Conservation (phyloP, 2,888 invertebrate genomes). For the Drosophila pegasa region DNA sequence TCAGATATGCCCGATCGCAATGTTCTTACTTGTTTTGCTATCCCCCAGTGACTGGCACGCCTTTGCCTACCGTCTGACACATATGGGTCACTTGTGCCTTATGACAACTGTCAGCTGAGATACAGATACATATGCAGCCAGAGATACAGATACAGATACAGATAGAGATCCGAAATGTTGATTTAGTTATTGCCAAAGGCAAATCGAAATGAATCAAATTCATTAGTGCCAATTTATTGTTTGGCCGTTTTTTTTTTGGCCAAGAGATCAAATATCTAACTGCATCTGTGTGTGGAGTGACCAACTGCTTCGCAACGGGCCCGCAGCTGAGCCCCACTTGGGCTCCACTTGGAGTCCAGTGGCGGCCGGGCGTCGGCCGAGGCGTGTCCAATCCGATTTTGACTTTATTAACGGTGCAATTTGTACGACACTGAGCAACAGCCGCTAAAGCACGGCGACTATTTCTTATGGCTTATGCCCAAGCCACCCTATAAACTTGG, state of each 20-base stretch:
- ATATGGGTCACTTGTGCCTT: conserved; percentile 58
- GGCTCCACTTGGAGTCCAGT: conserved; percentile 4
- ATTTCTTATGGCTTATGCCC: conserved; percentile 11
- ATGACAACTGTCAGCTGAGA: conserved; percentile 52
- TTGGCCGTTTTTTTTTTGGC: conserved; percentile 32
- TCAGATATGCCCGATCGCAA: neutral
- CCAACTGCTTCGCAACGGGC: conserved; percentile 45
- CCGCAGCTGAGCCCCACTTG: conserved; percentile 49
- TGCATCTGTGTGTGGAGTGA: conserved; percentile 35
- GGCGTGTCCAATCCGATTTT: conserved; percentile 75
- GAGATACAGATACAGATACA: conserved; percentile 5
- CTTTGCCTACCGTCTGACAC: conserved; percentile 52
- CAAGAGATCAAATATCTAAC: conserved; percentile 48
- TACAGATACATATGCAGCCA: conserved; percentile 9
- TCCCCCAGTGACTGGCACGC: conserved; percentile 24
- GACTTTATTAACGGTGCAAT: conserved; percentile 78
- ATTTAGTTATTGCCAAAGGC: conserved; percentile 71
- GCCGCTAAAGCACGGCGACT: conserved; percentile 21
- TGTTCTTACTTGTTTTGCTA: neutral
- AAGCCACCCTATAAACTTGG: conserved; percentile 11
- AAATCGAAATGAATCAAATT: conserved; percentile 77
- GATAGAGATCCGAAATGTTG: conserved; percentile 33
- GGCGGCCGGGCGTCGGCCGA: conserved; percentile 28
- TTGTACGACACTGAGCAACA: conserved; percentile 63
- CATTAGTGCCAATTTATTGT: conserved; percentile 77